Evolutionary conservation across 2,888 invertebrate genomes (phyloP).

Genomic region (Chrysolina haemoptera): DNA sequence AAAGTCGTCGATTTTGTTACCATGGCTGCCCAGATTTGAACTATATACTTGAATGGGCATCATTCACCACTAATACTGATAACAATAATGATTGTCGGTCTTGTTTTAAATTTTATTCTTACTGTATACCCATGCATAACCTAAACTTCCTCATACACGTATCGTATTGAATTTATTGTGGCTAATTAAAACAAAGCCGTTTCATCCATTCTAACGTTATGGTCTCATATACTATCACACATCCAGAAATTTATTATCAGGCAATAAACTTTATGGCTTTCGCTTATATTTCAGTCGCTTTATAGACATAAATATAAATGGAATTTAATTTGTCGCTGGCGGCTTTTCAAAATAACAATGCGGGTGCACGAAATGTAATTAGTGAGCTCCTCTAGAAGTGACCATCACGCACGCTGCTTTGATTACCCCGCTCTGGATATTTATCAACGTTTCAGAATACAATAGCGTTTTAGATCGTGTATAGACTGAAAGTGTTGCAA

Average conservation of each 20-base stretch:
- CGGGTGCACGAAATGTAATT: neutral
- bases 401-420: conserved; percentile 13
- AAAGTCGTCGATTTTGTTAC: no score
- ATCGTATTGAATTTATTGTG: no score
- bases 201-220: neutral
- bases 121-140: no score
- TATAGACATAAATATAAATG: conserved; percentile 11
- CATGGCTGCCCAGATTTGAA: no score
- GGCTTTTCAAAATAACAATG: conserved; percentile 5
- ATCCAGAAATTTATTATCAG: neutral
- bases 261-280: conserved; percentile 12
- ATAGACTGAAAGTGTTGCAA: neutral
- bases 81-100: no score
- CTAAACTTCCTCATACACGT: no score
- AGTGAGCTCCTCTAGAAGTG: neutral
- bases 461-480: neutral
- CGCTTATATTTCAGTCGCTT: conserved; percentile 8
- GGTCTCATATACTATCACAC: neutral
- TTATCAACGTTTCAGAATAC: neutral
- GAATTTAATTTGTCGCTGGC: conserved; percentile 14
- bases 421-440: neutral
- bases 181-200: neutral
- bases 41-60: no score
- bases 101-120: no score
- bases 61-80: no score